Conservation (phyloP, 2,113 vertebrate species). For the Strigops habroptila region DNA sequence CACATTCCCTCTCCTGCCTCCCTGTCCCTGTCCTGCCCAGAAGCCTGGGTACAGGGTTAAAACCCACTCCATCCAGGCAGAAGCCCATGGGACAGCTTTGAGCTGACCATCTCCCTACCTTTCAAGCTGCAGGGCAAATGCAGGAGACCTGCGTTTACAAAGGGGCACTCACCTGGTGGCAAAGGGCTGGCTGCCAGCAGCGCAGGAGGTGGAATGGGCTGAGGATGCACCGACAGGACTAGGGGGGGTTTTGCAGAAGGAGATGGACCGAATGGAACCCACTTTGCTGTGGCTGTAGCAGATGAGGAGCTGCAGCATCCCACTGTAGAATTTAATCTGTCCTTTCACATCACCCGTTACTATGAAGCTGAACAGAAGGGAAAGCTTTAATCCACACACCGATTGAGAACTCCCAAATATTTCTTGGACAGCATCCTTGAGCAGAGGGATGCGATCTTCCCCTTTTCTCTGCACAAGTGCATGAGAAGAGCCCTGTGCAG, state of each 20-base stretch:
- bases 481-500: neutral
- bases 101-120: neutral
- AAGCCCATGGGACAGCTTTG: neutral
- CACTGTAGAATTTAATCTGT: slow-evolving; percentile 82
- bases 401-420: neutral
- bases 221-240: neutral
- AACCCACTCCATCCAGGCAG: neutral
- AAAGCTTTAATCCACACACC: neutral
- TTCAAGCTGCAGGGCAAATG: neutral
- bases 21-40: neutral
- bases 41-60: neutral
- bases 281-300: slow-evolving; percentile 74
- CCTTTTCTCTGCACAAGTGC: neutral
- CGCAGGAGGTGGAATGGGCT: slow-evolving; percentile 42
- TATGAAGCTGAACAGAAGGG: slow-evolving; percentile 74
- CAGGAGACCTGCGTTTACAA: neutral
- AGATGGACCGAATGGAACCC: slow-evolving; percentile 81
- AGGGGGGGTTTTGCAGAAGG: slow-evolving; percentile 75
- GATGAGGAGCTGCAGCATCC: slow-evolving; percentile 68
- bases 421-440: neutral
- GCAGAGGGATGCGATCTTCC: neutral
- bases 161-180: slow-evolving; percentile 71
- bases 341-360: slow-evolving; percentile 85
- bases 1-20: neutral
- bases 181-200: slow-evolving; percentile 54